These are phyloP conservation scores for Excalfactoria chinensis DNA, from an alignment of 2,113 vertebrate species.

Conservation along the genomic window DNA sequence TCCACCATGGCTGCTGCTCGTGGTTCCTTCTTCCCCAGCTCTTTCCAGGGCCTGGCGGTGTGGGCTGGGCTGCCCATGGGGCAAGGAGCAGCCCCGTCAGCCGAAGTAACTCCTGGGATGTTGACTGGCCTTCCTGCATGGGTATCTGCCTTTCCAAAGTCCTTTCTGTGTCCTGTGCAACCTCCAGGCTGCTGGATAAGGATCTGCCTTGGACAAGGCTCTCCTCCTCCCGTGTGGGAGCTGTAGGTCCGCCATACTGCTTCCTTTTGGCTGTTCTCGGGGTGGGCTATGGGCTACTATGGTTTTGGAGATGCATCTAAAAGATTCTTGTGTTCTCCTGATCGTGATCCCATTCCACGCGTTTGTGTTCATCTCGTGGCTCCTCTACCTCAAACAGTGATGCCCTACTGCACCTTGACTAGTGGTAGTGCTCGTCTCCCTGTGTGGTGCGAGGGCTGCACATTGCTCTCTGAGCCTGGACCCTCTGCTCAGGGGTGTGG, in stretches of 20 bases:
- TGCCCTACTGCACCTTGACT: rapidly evolving
- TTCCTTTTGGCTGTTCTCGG: not conserved
- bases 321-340: rapidly evolving
- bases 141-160: not conserved
- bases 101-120: rapidly evolving
- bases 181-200: not conserved
- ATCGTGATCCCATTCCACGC: too few species aligned
- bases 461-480: not conserved
- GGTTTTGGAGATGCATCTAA: not conserved
- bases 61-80: rapidly evolving
- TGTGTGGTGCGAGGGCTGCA: not conserved
- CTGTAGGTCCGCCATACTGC: rapidly evolving
- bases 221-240: rapidly evolving
- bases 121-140: rapidly evolving
- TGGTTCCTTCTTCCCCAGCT: not conserved
- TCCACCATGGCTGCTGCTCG: not conserved
- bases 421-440: rapidly evolving
- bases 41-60: rapidly evolving
- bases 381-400: rapidly evolving
- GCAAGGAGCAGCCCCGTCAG: not conserved
- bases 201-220: not conserved
- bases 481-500: rapidly evolving
- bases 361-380: too few species aligned
- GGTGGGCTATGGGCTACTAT: not conserved
- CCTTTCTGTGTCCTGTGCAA: not conserved